These are phyloP conservation scores for Eciton burchellii DNA, from an alignment of 1,140 invertebrate genomes.

Conservation along the genomic window DNA sequence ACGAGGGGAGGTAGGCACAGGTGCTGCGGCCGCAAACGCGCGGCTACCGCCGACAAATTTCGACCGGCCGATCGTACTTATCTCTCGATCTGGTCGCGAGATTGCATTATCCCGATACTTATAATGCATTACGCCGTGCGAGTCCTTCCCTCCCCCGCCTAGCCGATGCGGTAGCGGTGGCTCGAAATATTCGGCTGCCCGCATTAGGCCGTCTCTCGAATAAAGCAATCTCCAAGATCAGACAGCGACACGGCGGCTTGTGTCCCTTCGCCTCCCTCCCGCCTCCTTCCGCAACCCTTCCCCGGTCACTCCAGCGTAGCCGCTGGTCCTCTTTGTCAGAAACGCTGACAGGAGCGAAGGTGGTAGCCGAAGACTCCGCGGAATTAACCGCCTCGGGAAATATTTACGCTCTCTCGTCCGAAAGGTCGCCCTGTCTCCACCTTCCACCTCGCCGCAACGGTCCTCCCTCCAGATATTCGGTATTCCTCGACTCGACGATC, in stretches of 20 bases:
- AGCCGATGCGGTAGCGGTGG: conserved; percentile 23
- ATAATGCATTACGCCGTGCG: conserved; percentile 67
- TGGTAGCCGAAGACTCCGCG: conserved; percentile 65
- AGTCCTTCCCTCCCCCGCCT: neutral
- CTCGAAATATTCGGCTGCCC: conserved; percentile 67
- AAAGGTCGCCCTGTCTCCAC: conserved; percentile 28
- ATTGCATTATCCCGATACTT: conserved; percentile 78
- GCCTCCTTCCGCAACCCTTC: conserved; percentile 1
- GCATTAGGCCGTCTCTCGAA: conserved; percentile 77
- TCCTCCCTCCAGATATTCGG: neutral
- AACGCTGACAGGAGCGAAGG: conserved; percentile 67
- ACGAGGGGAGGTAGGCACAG: neutral
- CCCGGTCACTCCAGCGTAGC: conserved; percentile 58
- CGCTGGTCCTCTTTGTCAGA: conserved; percentile 68
- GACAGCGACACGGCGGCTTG: conserved; percentile 70
- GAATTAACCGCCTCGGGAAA: conserved; percentile 74
- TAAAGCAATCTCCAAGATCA: conserved; percentile 80
- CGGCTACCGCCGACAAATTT: conserved; percentile 76
- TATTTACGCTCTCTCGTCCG: conserved; percentile 71
- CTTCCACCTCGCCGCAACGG: neutral
- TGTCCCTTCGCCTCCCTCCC: conserved; percentile 56
- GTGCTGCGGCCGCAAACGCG: conserved; percentile 32
- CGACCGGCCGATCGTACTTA: conserved; percentile 76
- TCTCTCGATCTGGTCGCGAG: conserved; percentile 75
- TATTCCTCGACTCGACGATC: neutral